These are phyloP conservation scores for Narcine bancroftii DNA, from an alignment of 2,113 vertebrate genomes.

Conservation along the genomic window DNA sequence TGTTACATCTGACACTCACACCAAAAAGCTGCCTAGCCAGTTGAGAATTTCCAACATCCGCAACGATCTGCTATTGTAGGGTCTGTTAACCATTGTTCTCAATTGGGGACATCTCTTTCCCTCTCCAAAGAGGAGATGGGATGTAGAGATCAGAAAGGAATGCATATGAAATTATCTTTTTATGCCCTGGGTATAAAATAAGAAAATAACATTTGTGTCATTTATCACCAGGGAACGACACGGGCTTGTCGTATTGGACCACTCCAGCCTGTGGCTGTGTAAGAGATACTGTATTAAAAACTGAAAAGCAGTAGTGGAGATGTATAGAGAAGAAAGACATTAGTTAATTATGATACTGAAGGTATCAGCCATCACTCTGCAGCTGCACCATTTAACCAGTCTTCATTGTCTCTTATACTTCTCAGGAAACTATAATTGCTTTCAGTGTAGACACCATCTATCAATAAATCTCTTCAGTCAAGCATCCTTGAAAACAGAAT, in stretches of 20 bases:
- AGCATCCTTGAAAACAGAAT: conserved; percentile 3
- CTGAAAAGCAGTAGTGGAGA: background rate
- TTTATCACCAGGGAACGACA: background rate
- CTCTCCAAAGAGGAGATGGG: background rate
- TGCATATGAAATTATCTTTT: background rate
- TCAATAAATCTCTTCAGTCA: conserved; percentile 7
- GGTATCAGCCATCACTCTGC: conserved; percentile 7
- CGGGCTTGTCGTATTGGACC: background rate
- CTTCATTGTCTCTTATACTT: background rate
- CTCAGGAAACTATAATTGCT: conserved; percentile 15
- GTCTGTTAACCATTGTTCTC: background rate
- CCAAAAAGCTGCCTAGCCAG: too few relatives aligned
- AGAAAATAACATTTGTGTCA: background rate
- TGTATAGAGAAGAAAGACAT: background rate
- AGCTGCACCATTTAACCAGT: background rate
- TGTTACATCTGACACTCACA: too few relatives aligned
- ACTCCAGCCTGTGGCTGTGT: background rate
- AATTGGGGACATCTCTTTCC: background rate
- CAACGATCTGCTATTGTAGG: too few relatives aligned
- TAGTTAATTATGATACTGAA: background rate
- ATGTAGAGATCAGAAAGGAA: background rate
- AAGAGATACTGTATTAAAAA: background rate
- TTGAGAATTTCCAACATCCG: too few relatives aligned
- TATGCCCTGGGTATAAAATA: background rate
- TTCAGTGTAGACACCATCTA: background rate